Percentiles rank a stretch among this genome's conserved stretches.
phyloP scores from a whole-genome alignment of 2,113 vertebrate genomes.

The Burhinus oedicnemus region DNA sequence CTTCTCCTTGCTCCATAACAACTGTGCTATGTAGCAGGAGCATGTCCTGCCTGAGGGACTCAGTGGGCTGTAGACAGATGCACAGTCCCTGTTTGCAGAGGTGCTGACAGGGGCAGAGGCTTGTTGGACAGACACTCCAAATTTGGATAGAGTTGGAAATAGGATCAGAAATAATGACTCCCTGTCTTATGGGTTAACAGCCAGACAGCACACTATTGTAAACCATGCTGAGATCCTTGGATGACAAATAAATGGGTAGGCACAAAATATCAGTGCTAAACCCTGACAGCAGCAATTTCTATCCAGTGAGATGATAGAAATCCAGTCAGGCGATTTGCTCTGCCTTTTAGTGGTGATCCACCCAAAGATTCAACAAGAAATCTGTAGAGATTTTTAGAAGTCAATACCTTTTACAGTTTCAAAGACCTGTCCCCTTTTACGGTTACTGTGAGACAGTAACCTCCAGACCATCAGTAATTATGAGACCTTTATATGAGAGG shows the following conservation, averaged over 20 bases:
- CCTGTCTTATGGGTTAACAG: background rate
- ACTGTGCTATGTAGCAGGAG: background rate
- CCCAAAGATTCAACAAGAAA: background rate
- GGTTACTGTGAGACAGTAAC: background rate
- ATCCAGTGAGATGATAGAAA: background rate
- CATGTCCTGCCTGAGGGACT: background rate
- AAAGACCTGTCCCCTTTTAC: background rate
- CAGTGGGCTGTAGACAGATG: rapidly evolving
- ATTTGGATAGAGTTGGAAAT: background rate
- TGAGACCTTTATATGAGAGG: background rate
- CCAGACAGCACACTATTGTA: background rate
- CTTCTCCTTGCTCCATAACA: background rate
- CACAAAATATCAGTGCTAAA: background rate
- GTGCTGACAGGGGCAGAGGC: background rate
- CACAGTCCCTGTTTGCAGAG: background rate
- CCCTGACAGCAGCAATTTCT: background rate
- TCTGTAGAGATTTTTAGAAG: background rate
- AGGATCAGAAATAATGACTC: background rate
- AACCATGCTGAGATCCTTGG: background rate
- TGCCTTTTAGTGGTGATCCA: background rate
- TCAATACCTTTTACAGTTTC: background rate
- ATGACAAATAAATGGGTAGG: slow-evolving; percentile 20
- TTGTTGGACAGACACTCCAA: background rate
- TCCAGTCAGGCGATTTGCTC: background rate
- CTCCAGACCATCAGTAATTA: background rate